Conservation (phyloP, 2,888 invertebrate species). For the Saturnia japonica region DNA sequence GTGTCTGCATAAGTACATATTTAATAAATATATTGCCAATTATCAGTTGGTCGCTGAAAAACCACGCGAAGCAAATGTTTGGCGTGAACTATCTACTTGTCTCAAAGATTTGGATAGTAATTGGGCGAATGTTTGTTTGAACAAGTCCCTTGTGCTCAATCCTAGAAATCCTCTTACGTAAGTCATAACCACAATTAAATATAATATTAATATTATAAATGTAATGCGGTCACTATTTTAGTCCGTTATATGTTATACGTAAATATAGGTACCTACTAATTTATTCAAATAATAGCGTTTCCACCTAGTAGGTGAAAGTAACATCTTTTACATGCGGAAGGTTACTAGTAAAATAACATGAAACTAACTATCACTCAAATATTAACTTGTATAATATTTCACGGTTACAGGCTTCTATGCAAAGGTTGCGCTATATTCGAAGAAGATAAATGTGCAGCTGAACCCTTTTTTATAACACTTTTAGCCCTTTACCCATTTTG, state of each 20-base stretch:
- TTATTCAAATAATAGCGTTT: too few species aligned
- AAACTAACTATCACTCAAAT: background rate
- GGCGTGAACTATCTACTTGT: slow-evolving; percentile 70
- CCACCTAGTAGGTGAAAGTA: too few species aligned
- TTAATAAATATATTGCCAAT: background rate
- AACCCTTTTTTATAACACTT: slow-evolving; percentile 62
- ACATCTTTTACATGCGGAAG: background rate
- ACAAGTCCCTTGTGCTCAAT: slow-evolving; percentile 55
- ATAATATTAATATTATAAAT: background rate
- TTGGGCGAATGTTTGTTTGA: slow-evolving; percentile 63
- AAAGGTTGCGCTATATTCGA: slow-evolving; percentile 63
- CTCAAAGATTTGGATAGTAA: slow-evolving; percentile 58
- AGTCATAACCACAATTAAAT: slow-evolving; percentile 24
- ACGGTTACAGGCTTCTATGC: slow-evolving; percentile 54
- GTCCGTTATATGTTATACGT: too few species aligned
- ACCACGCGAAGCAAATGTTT: slow-evolving; percentile 49
- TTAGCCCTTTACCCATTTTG: slow-evolving; percentile 58
- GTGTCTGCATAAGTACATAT: background rate
- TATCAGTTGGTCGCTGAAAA: slow-evolving; percentile 28
- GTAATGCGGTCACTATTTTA: too few species aligned
- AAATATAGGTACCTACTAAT: too few species aligned
- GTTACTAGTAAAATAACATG: background rate
- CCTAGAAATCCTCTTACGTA: slow-evolving; percentile 67
- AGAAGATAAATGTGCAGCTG: slow-evolving; percentile 54
- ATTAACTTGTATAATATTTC: background rate